Conservation (phyloP, 2,113 vertebrate genomes). For the Numida meleagris region DNA sequence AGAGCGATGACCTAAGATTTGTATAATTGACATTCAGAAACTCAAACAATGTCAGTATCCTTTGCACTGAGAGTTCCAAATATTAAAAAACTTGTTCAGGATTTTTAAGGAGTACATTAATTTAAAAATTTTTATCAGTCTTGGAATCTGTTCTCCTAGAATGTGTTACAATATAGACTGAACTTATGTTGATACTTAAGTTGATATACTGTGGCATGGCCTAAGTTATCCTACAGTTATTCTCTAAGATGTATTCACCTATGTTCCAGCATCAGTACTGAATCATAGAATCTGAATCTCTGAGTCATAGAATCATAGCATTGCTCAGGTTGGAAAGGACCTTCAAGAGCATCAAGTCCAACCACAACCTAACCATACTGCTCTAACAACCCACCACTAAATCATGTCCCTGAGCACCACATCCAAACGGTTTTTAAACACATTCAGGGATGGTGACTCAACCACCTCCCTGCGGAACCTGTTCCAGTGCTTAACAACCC, state of each 20-base stretch:
- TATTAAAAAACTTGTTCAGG: not conserved
- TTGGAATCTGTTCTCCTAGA: not conserved
- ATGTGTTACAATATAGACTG: not conserved
- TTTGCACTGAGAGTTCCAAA: not conserved
- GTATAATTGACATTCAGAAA: not conserved
- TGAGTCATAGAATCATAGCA: no score
- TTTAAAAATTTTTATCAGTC: not conserved
- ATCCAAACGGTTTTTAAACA: no score
- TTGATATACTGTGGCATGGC: fast-evolving
- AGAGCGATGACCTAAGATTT: not conserved
- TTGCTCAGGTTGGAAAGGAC: no score
- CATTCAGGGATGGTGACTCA: no score
- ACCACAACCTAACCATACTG: no score
- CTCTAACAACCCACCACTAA: no score
- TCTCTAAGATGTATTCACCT: not conserved
- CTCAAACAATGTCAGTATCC: not conserved
- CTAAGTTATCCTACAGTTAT: not conserved
- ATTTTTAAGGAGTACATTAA: not conserved
- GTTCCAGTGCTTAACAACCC: no score
- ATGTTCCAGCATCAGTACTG: not conserved
- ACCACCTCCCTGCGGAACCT: no score
- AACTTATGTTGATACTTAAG: not conserved
- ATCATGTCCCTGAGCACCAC: no score
- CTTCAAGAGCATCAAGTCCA: no score
- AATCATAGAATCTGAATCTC: no score